Evolutionary conservation across 2,113 vertebrate genomes (phyloP).

Genomic region (Chauna torquata): DNA sequence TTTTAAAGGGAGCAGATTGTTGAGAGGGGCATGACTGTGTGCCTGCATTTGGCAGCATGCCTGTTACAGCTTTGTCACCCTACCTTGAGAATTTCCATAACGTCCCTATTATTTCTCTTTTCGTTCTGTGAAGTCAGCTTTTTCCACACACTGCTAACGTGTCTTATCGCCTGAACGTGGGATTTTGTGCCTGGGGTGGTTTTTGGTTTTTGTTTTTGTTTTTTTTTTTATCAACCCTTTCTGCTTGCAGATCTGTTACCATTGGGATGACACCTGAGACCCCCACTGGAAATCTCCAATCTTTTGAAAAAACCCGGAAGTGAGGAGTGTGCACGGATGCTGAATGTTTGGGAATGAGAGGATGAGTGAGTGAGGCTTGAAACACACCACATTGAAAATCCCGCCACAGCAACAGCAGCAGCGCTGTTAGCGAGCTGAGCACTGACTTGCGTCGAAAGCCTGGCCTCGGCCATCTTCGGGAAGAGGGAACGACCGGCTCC

Average conservation of each 20-base stretch:
- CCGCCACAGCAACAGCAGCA: constrained; percentile 80
- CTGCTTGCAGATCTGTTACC: constrained; percentile 79
- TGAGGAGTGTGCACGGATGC: constrained; percentile 88
- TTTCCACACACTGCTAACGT: neutral
- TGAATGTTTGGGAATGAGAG: constrained; percentile 91
- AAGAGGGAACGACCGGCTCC: constrained; percentile 60
- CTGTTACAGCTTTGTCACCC: neutral
- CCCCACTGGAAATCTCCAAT: constrained; percentile 94
- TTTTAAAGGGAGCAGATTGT: neutral
- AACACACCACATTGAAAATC: constrained; percentile 89
- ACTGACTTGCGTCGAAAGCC: constrained; percentile 65
- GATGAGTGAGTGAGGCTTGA: constrained; percentile 91
- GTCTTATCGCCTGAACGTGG: fast-evolving
- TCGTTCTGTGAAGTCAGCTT: neutral
- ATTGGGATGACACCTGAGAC: constrained; percentile 83
- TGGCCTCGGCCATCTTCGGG: constrained; percentile 58
- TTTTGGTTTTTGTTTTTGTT: neutral
- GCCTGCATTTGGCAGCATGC: fast-evolving
- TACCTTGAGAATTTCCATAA: fast-evolving
- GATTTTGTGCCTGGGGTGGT: fast-evolving
- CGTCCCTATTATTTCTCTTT: neutral
- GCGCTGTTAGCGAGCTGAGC: constrained; percentile 74
- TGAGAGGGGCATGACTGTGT: neutral
- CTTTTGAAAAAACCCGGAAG: constrained; percentile 85
- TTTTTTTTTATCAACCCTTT: neutral